A percentile compares a stretch with the other conserved stretches of the same genome.
Evolutionary conservation across 2,888 invertebrate species (phyloP).

Genomic region (Chrysotoxum bicinctum): DNA sequence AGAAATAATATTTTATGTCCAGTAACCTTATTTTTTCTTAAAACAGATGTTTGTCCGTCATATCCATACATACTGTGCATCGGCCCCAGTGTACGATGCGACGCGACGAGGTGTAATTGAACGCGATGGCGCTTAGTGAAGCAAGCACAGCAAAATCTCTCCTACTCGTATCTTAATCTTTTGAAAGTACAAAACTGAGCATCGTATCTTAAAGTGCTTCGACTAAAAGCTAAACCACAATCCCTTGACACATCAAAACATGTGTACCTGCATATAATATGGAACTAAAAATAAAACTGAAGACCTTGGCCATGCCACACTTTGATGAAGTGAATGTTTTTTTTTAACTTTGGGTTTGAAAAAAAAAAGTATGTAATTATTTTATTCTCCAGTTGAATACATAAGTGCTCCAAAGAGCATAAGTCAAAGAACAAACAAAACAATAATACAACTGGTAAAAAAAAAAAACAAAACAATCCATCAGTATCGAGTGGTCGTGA

Average conservation of each 20-base stretch:
- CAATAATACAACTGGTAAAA: neutral
- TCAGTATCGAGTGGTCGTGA: conserved; percentile 22
- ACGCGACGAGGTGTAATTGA: too few species aligned
- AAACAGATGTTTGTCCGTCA: too few species aligned
- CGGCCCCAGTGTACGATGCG: too few species aligned
- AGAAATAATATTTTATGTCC: too few species aligned
- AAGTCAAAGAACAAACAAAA: conserved; percentile 6
- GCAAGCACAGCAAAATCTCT: too few species aligned
- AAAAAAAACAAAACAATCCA: neutral
- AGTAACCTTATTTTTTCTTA: too few species aligned
- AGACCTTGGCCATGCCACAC: conserved; percentile 1
- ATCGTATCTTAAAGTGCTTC: too few species aligned
- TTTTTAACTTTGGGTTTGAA: neutral
- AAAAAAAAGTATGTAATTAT: conserved; percentile 4
- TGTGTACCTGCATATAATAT: too few species aligned
- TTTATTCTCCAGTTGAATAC: neutral
- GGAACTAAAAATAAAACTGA: neutral
- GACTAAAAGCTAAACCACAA: neutral
- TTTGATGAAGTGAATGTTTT: neutral
- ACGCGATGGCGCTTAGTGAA: too few species aligned
- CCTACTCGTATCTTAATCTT: neutral
- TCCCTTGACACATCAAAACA: neutral
- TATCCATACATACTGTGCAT: too few species aligned
- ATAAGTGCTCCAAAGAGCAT: conserved; percentile 2
- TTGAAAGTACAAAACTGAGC: neutral